Base-by-base conservation (phyloP, 1,140 invertebrate genomes). In the Coptotermes formosanus region DNA sequence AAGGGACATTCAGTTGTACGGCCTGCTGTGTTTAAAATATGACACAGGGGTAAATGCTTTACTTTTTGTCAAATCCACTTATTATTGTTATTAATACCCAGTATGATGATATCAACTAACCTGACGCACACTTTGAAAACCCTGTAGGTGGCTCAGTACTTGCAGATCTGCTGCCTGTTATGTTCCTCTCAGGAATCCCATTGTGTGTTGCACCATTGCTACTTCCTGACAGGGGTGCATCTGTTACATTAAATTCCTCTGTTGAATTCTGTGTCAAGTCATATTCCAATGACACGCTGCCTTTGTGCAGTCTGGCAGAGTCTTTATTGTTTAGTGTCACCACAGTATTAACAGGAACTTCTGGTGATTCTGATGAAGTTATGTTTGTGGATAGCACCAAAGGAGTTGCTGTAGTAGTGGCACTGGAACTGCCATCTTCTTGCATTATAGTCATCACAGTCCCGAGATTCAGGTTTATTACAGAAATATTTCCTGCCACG, bases 121-220 rank as follows among this genome's bases (percentile, higher is more conserved):
- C 86, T 82, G 86, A 84, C 82, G 91, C 90, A 88, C 93, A 94
- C 89, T 93, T 92, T 2, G 93, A 92, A 83, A 92, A 92, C 25
- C 3, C 9, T 25, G n/a, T 30, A 9, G 64, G n/a, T 75, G n/a
- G 4, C 25, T 75, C 64, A 8, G 2, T 3, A 75, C 30, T 6
- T 30, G 0, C 64, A 30, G 7, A 75, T 30, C 64, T 25, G 3
- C n/a, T 25, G n/a, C 30, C 25, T 0, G n/a, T 6, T 30, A 25
- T 75, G 2, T 25, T 25, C 4, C n/a, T 75, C 14, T 30, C 25
- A 75, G n/a, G 7, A 30, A 25, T 1, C 52, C 14, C 14, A 12
- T 21, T 4, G 16, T 21, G 52, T 55, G 21, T 21, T 21, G 21
- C 52, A 55, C 52, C n/a, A 75, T 30, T 14, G 30, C n/a, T 75